Evolutionary conservation across 2,113 vertebrate genomes (phyloP).

Genomic region (Anarrhichthys ocellatus): DNA sequence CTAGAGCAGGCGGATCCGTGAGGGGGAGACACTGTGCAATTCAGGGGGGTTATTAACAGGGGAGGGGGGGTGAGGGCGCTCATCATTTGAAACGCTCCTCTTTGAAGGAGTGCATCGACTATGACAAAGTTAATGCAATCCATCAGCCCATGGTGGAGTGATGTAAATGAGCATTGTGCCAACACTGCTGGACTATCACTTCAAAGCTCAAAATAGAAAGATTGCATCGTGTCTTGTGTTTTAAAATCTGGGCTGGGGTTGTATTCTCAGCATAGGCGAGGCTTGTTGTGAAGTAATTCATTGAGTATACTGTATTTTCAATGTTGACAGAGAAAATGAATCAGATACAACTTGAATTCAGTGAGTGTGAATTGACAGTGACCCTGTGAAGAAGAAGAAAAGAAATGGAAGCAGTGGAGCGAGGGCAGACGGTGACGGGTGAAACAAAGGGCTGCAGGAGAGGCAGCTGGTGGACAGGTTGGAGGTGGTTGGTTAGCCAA

Average conservation of each 20-base stretch:
- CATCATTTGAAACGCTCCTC: constrained; percentile 60
- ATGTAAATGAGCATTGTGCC: constrained; percentile 2
- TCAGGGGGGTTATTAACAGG: background rate
- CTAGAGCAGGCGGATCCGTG: background rate
- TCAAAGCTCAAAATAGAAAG: background rate
- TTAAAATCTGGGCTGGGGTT: background rate
- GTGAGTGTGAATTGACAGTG: background rate
- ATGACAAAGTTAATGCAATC: constrained; percentile 49
- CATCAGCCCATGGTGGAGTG: constrained; percentile 38
- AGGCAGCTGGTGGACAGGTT: constrained; percentile 40
- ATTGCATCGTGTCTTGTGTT: background rate
- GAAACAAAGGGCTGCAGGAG: constrained; percentile 27
- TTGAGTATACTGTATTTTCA: background rate
- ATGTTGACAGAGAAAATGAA: background rate
- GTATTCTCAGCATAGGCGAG: background rate
- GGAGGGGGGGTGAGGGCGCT: constrained; percentile 17
- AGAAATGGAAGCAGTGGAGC: constrained; percentile 17
- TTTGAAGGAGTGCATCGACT: constrained; percentile 58
- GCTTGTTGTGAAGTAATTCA: background rate
- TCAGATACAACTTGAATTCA: background rate
- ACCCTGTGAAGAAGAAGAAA: background rate
- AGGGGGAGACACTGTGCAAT: background rate
- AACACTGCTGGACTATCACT: background rate
- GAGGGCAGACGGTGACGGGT: constrained; percentile 26
- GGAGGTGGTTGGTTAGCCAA: constrained; percentile 54